Evolutionary conservation across 1,140 invertebrate species (phyloP), one percentile per base, ranked within the genome.

Genomic region (Pararge aegeria): DNA sequence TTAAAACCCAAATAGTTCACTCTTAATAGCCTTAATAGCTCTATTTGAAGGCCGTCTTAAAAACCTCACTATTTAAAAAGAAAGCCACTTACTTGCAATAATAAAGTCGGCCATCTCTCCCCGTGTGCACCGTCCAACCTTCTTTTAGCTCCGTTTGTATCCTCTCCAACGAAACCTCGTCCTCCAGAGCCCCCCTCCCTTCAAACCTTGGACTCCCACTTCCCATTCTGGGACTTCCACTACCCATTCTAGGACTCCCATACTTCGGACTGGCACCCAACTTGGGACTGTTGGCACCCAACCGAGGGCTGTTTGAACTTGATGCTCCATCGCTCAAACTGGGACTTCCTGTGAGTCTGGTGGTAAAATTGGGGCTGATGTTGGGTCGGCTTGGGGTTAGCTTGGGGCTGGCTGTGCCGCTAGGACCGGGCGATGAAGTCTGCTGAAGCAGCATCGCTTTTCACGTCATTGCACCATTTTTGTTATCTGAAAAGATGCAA

Each of bases 41-140:
- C n/a, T n/a, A n/a, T n/a, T n/a, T n/a, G n/a, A n/a, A n/a, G n/a
- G n/a, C n/a, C n/a, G n/a, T n/a, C n/a, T n/a, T n/a, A n/a, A n/a
- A n/a, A n/a, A n/a, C n/a, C n/a, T n/a, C n/a, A n/a, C n/a, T n/a
- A n/a, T 37, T 1, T 42, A 2, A 4, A 5, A 16, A 42, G 9
- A 6, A 7, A 18, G 0, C 38, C 18, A 93, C 94, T 93, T 86
- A 95, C 94, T 95, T 95, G 94, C 94, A 95, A 91, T 95, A 95
- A 85, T 94, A 95, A 48, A 95, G 91, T 58, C 94, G 86, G 49
- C 94, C 94, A 72, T 95, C 94, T 65, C 93, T 93, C 68, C 92
- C 93, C n/a, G 92, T 90, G 77, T 95, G 94, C 5, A 93, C 93
- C 4, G 93, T 95, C 93, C 94, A 95, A 68, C 94, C 94, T 55